Conservation (phyloP, 2,113 vertebrate genomes). For the Raja brachyura region DNA sequence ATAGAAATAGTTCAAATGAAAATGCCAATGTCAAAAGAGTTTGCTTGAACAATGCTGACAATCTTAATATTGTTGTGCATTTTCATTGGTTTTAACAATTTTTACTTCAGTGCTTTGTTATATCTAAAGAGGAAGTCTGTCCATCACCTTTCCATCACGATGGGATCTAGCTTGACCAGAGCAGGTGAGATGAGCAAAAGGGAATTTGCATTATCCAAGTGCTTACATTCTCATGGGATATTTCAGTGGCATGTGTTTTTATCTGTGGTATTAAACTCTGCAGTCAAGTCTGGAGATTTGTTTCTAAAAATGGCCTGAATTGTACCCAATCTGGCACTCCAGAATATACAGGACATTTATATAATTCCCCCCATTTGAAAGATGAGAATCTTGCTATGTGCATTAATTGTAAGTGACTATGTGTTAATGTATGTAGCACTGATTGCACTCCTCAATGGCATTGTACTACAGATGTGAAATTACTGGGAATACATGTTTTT, state of each 20-base stretch:
- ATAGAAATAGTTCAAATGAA: background rate
- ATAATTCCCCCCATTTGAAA: background rate
- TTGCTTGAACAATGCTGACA: background rate
- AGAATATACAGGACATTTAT: background rate
- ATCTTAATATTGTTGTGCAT: background rate
- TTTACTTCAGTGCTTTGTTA: background rate
- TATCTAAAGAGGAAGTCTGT: background rate
- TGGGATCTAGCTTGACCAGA: background rate
- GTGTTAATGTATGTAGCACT: background rate
- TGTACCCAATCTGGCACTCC: background rate
- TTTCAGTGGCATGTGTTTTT: background rate
- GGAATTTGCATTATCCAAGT: background rate
- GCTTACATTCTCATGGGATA: background rate
- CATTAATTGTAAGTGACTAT: background rate
- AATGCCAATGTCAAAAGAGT: background rate
- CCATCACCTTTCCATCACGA: background rate
- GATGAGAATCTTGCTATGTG: background rate
- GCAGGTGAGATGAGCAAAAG: background rate
- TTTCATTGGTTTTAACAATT: background rate
- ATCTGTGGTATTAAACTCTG: background rate
- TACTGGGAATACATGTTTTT: background rate
- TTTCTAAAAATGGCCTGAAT: background rate
- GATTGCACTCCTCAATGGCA: background rate
- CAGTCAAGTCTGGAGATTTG: background rate
- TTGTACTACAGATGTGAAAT: background rate